Base-by-base conservation (phyloP, 2,113 vertebrate genomes). In the Nansenia antarctica region DNA sequence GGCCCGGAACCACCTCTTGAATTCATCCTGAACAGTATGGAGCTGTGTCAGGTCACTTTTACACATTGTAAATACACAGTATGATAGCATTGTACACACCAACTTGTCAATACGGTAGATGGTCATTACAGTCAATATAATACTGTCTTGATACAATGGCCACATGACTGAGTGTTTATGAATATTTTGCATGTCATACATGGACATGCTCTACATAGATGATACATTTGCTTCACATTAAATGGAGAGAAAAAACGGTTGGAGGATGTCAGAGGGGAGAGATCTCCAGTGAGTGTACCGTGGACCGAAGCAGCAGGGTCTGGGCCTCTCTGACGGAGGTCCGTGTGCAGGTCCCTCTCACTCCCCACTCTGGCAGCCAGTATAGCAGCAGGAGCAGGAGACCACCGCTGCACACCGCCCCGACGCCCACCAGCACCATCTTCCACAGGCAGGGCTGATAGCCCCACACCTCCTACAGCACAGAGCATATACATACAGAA, bases 341-440 rank as follows among this genome's bases (percentile, higher is more conserved):
- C 87, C 60, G 87, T 58, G 67, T 81, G 82, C 95, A 95, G 0
- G 94, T 96, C 15, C 92, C 86, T 79, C 94, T 94, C 73, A 97
- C 95, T 1, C 93, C 90, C 96, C 96, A 98, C 82, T 95, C 90
- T 2, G 96, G 96, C 86, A 98, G 91, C 96, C 96, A 98, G 81
- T 98, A 98, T 73, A 98, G 95, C 47, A 96, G 92, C 39, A 98
- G 95, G 66, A 98, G 92, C 11, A 98, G 93, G 78, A 98, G 94
- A 2, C 96, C 96, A 0, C 96, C 94, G 0, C 94, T 93, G 81
- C 92, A 95, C 59, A 97, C 65, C 12, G 89, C 90, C 2, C 95
- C 96, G 0, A 91, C 32, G 15, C 91, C 85, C 83, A 98, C 94
- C 26, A 97, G 60, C 59, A 90, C 85, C 84, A 87, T 62, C 89